Base-by-base conservation (phyloP, 2,113 vertebrate species). In the Hippocampus comes region DNA sequence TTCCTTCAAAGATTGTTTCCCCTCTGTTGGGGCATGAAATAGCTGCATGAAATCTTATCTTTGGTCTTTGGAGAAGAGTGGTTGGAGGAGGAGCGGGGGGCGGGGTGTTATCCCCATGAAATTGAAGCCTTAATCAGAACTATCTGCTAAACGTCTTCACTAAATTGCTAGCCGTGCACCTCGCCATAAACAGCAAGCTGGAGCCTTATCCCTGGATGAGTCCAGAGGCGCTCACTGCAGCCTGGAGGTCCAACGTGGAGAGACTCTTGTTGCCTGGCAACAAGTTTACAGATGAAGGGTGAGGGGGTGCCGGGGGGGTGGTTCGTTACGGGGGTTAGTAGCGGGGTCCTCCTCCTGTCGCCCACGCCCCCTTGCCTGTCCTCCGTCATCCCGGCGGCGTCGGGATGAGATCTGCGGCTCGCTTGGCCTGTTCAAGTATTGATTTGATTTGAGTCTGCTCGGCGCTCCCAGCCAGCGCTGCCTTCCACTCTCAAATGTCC, bases 201-300 rank as follows among this genome's bases (percentile, higher is more conserved):
- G 61, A 80, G 82, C 78, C 70, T 72, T 77, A 78, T 87, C 76
- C 84, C 82, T 75, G 78, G 84, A 83, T 78, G 83, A 77, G 88
- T 85, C 90, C 90, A 89, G 87, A 86, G 89, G 87, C 89, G 89
- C 75, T 78, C 80, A 82, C 84, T 84, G 75, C 90, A 89, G 83
- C 85, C 88, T 84, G 82, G 76, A 86, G 90, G 86, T 38, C 89
- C 89, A 83, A 85, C 23, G 18, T 63, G 89, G 88, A 88, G 80
- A 67, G 75, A 82, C 86, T 84, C 30, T 78, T 90, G 93, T 94
- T 93, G 90, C 93, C 84, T 87, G 83, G 93, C 92, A 93, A 94
- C 93, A 63, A 56, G 83, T 88, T 86, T 85, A 83, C 82, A 74
- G 87, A 86, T 73, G 77, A 73, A 82, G 78, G 82, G 78, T 38